phyloP scores from a whole-genome alignment of 2,113 vertebrate genomes.

The Datnioides undecimradiatus region DNA sequence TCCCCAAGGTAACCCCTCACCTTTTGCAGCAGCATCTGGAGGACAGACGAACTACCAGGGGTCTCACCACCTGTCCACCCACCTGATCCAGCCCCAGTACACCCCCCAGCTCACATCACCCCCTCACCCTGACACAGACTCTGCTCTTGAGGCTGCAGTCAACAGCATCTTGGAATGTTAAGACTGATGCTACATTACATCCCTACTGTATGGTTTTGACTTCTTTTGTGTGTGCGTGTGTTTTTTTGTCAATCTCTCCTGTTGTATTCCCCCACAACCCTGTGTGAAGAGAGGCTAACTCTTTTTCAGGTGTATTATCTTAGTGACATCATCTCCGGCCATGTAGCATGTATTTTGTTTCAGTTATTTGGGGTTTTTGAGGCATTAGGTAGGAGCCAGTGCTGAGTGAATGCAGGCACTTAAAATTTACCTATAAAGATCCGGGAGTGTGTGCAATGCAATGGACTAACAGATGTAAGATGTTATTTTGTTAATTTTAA shows the following conservation, averaged over 20 bases:
- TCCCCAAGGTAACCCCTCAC: constrained; percentile 63
- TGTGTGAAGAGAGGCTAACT: constrained; percentile 66
- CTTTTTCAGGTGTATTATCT: constrained; percentile 40
- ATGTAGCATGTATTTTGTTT: constrained; percentile 62
- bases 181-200: constrained; percentile 58
- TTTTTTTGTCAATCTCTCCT: constrained; percentile 4
- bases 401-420: constrained; percentile 46
- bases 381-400: constrained; percentile 10
- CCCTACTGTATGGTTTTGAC: constrained; percentile 7
- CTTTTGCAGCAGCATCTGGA: constrained; percentile 47
- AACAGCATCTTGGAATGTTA: constrained; percentile 99
- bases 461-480: constrained; percentile 23
- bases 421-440: constrained; percentile 53
- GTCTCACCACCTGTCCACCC: constrained; percentile 58
- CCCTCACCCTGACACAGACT: constrained; percentile 91
- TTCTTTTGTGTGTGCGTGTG: constrained; percentile 28
- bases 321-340: constrained; percentile 35
- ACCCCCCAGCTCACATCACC: constrained; percentile 87
- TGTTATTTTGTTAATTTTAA: constrained; percentile 23
- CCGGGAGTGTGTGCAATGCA: constrained; percentile 76
- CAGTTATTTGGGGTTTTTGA: constrained; percentile 5
- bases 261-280: not conserved
- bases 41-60: constrained; percentile 61
- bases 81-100: constrained; percentile 70
- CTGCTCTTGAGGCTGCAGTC: constrained; percentile 98